Percentiles rank a stretch among this genome's conserved stretches.
Conservation (phyloP, 2,888 invertebrate species). For the Cordilura impudica region DNA sequence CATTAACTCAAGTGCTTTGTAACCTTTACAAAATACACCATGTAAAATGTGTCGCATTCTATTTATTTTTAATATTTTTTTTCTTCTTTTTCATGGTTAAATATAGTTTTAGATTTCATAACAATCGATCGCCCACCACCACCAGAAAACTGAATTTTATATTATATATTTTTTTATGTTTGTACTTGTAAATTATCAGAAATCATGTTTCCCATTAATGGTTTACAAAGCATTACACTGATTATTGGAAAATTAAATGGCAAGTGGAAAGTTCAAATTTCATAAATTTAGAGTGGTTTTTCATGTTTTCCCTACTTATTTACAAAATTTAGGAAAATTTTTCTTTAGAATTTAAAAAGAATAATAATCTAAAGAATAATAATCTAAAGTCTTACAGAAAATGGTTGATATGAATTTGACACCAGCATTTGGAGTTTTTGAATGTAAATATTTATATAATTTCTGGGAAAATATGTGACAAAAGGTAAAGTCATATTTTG, state of each 20-base stretch:
- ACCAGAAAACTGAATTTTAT: background rate
- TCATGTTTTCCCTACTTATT: too few species aligned
- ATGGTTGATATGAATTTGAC: too few species aligned
- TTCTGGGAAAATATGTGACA: too few species aligned
- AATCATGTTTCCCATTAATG: conserved; percentile 1
- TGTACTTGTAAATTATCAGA: conserved; percentile 1
- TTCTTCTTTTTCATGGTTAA: conserved; percentile 9
- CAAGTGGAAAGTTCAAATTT: background rate
- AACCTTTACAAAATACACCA: conserved; percentile 26
- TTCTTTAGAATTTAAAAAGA: too few species aligned
- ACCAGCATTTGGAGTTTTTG: too few species aligned
- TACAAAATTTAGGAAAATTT: too few species aligned
- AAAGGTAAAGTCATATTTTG: too few species aligned
- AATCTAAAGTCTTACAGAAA: too few species aligned
- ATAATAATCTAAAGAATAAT: too few species aligned
- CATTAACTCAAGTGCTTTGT: conserved; percentile 32
- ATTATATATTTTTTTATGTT: conserved; percentile 5
- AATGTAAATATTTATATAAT: too few species aligned
- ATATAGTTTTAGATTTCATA: conserved; percentile 36
- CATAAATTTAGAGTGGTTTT: background rate
- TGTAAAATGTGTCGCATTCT: conserved; percentile 12
- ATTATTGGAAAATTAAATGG: background rate
- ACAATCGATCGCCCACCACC: conserved; percentile 41
- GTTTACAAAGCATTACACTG: background rate
- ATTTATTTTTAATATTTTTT: background rate